These are phyloP conservation scores for Alca torda DNA, from an alignment of 2,797 vertebrate genomes.

Conservation along the genomic window DNA sequence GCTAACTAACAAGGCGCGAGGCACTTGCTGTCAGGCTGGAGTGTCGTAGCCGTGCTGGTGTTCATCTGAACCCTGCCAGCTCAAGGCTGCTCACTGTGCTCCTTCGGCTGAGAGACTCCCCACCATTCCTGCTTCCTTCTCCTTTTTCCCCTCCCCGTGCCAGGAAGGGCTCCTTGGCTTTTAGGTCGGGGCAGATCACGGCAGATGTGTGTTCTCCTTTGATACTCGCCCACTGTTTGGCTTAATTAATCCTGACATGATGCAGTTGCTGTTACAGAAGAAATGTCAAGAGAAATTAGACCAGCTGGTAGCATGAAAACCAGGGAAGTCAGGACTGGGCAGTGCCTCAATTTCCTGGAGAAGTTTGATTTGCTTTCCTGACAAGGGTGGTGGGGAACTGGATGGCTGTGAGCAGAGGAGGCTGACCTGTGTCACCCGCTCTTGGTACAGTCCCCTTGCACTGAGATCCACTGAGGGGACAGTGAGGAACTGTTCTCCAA, in stretches of 20 bases:
- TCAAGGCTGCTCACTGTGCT: not conserved
- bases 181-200: not conserved
- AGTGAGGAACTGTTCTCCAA: not conserved
- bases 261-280: slow-evolving; percentile 55
- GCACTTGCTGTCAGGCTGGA: not conserved
- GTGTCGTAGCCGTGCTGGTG: not conserved
- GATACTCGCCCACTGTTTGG: slow-evolving; percentile 39
- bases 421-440: not conserved
- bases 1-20: not conserved
- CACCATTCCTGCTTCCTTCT: not conserved
- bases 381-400: not conserved
- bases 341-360: slow-evolving; percentile 6
- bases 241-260: slow-evolving; percentile 58
- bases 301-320: slow-evolving; percentile 20
- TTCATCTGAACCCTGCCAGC: not conserved
- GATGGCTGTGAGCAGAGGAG: not conserved
- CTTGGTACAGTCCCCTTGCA: not conserved
- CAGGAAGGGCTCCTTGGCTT: slow-evolving; percentile 11
- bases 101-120: not conserved
- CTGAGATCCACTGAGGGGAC: accelerated
- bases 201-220: slow-evolving; percentile 56
- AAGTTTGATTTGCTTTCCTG: not conserved
- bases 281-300: slow-evolving; percentile 65
- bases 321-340: not conserved
- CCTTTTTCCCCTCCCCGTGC: not conserved